Conservation (phyloP, 2,888 invertebrate genomes). For the Hermaeophaga mercurialis region DNA sequence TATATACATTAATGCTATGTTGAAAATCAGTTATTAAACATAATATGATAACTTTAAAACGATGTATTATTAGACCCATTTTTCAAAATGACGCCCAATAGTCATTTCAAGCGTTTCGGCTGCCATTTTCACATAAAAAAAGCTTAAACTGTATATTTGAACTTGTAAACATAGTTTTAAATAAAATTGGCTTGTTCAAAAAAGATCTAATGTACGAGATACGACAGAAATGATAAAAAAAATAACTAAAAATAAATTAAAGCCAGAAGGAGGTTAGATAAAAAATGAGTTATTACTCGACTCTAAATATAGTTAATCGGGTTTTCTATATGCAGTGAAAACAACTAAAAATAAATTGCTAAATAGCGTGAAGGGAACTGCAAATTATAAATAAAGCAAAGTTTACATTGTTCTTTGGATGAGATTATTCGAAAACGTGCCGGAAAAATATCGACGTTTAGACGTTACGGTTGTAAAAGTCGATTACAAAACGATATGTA, state of each 20-base stretch:
- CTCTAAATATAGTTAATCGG: slow-evolving; percentile 20
- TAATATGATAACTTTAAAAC: too few relatives aligned
- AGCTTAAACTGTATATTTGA: too few relatives aligned
- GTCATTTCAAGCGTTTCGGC: too few relatives aligned
- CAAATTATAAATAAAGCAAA: slow-evolving; percentile 22
- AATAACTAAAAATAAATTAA: background rate
- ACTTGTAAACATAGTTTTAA: too few relatives aligned
- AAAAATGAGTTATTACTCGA: slow-evolving; percentile 19
- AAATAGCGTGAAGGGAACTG: slow-evolving; percentile 23
- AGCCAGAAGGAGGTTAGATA: background rate
- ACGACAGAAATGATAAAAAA: too few relatives aligned
- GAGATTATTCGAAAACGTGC: slow-evolving; percentile 14
- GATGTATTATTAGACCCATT: too few relatives aligned
- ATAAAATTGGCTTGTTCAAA: too few relatives aligned
- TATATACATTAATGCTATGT: too few relatives aligned
- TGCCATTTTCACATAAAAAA: too few relatives aligned
- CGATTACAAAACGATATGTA: slow-evolving; percentile 1
- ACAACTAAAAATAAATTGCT: slow-evolving; percentile 24
- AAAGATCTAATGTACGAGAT: too few relatives aligned
- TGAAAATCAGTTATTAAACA: too few relatives aligned
- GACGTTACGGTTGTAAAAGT: slow-evolving; percentile 3
- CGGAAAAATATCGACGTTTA: slow-evolving; percentile 9
- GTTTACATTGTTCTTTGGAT: slow-evolving; percentile 15
- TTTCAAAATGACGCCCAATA: too few relatives aligned
- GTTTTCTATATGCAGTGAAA: slow-evolving; percentile 7